These are phyloP conservation scores for Ptyas mucosa DNA, from an alignment of 2,113 vertebrate species.

Conservation along the genomic window DNA sequence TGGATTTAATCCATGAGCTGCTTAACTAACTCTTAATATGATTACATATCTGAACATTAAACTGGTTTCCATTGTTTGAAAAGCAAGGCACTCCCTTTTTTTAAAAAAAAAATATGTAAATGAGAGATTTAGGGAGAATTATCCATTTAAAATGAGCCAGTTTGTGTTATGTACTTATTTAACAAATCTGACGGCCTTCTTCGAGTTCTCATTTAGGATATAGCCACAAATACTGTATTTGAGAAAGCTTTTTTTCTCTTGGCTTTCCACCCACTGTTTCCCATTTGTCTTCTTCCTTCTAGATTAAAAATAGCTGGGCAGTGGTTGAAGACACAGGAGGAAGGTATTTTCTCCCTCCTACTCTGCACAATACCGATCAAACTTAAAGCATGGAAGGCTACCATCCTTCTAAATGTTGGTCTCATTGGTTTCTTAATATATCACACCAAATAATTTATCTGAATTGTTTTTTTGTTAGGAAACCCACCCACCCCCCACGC, in stretches of 20 bases:
- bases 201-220: background rate
- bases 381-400: conserved; percentile 5
- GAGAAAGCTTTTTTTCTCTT: background rate
- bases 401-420: conserved; percentile 3
- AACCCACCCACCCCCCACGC: background rate
- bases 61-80: background rate
- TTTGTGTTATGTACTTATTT: background rate
- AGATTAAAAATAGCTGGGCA: conserved; percentile 9
- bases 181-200: background rate
- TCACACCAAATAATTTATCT: background rate
- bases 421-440: background rate
- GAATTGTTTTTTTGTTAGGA: conserved; percentile 10
- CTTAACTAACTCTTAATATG: background rate
- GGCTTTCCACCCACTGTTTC: background rate
- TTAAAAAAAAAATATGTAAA: background rate
- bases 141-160: background rate
- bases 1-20: background rate
- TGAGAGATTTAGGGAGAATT: background rate
- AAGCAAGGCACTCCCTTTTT: background rate
- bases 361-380: background rate
- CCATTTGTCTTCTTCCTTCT: background rate
- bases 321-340: background rate
- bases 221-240: conserved; percentile 9
- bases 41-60: background rate
- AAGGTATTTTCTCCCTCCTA: background rate